Evolutionary conservation across 2,888 invertebrate species (phyloP), one percentile per base, ranked within the genome.

Genomic region (Endomychus coccineus): DNA sequence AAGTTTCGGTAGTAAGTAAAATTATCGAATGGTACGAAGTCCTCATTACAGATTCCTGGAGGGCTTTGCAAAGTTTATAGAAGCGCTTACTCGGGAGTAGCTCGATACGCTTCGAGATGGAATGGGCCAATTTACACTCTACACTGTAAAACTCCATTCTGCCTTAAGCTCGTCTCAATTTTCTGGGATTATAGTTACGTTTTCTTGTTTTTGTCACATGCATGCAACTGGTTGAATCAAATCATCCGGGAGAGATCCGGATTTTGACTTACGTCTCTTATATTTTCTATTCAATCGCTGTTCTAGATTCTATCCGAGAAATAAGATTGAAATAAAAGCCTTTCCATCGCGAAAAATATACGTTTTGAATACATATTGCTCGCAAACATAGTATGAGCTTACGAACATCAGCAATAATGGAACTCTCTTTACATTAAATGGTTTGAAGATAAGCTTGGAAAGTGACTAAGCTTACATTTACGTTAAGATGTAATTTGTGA

Each of bases 21-120:
- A 57, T 57, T 57, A 57, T 55, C 55, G 56, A 55, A 55, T 55
- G 52, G 48, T 54, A 47, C 47, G 42, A 48, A 53, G 49, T 52
- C 52, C 52, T 56, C 56, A 56, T 58, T 58, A 56, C 53, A 45
- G 45, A 56, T 55, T 56, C 56, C 54, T 54, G 44, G 51, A 50
- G 55, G 52, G 54, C 42, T 50, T 49, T 44, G 34, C 33, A 32
- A 47, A 49, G 49, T 47, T 47, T 47, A 41, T 42, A 36, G 40
- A 39, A 34, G 37, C 42, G 43, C 33, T 40, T 40, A 30, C 34
- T 31, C 28, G 36, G 38, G 28, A 35, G 38, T 36, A 36, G 41
- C 38, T 39, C 34, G 34, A 42, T 25, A 36, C 11, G 34, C 32
- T 12, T 13, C 33, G 27, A 22, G 34, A 39, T 31, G 33, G 33